Conservation (phyloP, 2,797 vertebrate genomes). For the Dermochelys coriacea region DNA sequence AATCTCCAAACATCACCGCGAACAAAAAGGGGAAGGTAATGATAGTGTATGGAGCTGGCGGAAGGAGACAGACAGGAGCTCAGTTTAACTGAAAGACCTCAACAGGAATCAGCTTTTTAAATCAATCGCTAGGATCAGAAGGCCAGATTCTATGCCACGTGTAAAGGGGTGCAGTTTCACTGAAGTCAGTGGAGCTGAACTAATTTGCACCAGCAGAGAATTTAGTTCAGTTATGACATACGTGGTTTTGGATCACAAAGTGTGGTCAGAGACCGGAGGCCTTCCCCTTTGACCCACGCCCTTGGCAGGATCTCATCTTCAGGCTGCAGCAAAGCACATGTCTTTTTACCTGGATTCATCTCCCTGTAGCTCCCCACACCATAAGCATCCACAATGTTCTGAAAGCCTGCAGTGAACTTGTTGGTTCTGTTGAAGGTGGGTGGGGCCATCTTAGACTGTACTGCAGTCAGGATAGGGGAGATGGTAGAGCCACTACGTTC, state of each 20-base stretch:
- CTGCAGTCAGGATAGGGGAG: constrained; percentile 80
- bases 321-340: fast-evolving
- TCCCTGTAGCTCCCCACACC: constrained; percentile 85
- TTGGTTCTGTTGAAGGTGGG: constrained; percentile 88
- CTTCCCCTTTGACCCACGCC: background rate
- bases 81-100: background rate
- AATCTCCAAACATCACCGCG: constrained; percentile 91
- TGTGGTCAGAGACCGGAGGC: background rate
- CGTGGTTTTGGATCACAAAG: background rate
- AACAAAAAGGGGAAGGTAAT: constrained; percentile 90
- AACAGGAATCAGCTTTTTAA: background rate
- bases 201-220: background rate
- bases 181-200: background rate
- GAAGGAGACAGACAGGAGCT: constrained; percentile 15
- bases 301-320: background rate
- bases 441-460: constrained; percentile 81
- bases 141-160: background rate
- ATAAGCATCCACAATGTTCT: constrained; percentile 85
- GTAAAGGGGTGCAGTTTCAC: background rate
- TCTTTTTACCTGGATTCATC: constrained; percentile 84
- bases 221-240: background rate
- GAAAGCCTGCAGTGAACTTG: constrained; percentile 87
- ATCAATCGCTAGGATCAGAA: fast-evolving
- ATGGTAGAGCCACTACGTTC: constrained; percentile 84
- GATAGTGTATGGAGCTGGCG: constrained; percentile 84